phyloP scores from a whole-genome alignment of 2,888 invertebrate genomes.

The Tholera decimalis region DNA sequence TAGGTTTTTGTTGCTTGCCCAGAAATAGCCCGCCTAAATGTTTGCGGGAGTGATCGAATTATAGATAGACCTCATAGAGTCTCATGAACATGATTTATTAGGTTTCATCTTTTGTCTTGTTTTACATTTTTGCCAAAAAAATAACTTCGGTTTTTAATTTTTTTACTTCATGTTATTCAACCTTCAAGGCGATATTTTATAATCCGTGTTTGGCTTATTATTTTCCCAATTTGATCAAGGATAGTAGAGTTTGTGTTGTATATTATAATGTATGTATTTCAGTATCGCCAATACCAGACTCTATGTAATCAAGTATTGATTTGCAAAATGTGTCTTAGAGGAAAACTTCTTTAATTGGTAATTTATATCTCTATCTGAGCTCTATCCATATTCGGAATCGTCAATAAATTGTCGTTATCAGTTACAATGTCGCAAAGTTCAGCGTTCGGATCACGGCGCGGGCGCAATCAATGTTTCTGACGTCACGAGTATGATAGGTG shows the following conservation, averaged over 20 bases:
- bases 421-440: constrained; percentile 85
- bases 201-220: background rate
- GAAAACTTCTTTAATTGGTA: constrained; percentile 46
- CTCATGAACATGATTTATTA: constrained; percentile 13
- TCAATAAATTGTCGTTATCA: constrained; percentile 82
- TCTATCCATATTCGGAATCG: constrained; percentile 74
- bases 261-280: background rate
- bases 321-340: constrained; percentile 21
- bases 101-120: background rate
- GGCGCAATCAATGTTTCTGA: constrained; percentile 77
- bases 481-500: constrained; percentile 84
- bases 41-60: constrained; percentile 23
- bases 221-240: background rate
- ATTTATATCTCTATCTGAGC: constrained; percentile 59
- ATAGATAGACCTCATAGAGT: constrained; percentile 22
- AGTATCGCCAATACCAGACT: background rate
- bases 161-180: background rate
- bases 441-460: constrained; percentile 73
- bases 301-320: background rate
- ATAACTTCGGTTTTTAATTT: background rate
- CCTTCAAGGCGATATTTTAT: background rate
- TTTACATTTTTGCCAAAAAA: no score
- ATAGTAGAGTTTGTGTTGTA: background rate
- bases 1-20: constrained; percentile 56
- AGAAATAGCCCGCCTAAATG: constrained; percentile 47